Percentiles rank a stretch among this genome's conserved stretches.
Evolutionary conservation across 2,888 invertebrate genomes (phyloP).

Genomic region (Formica aserva): DNA sequence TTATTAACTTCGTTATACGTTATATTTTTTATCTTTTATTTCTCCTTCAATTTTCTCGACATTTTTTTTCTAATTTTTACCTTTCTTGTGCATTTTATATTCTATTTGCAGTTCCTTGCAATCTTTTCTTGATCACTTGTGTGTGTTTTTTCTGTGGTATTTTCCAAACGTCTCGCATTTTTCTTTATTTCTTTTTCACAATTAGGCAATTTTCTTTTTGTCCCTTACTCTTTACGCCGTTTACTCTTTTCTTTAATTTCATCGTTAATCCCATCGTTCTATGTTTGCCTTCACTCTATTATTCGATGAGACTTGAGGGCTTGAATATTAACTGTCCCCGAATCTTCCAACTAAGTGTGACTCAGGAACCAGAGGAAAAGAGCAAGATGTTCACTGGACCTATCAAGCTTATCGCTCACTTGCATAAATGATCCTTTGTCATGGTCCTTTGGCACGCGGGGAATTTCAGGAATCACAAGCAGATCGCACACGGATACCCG

Average conservation of each 20-base stretch:
- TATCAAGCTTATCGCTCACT: slow-evolving; percentile 24
- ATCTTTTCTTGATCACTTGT: background rate
- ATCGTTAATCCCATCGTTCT: slow-evolving; percentile 20
- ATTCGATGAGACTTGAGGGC: slow-evolving; percentile 63
- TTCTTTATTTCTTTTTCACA: background rate
- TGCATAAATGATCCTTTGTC: slow-evolving; percentile 60
- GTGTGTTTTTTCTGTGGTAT: background rate
- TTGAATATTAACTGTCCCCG: slow-evolving; percentile 76
- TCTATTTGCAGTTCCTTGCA: background rate
- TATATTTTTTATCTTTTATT: slow-evolving; percentile 26
- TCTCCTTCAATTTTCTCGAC: background rate
- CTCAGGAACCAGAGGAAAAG: slow-evolving; percentile 55
- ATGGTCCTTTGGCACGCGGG: slow-evolving; percentile 39
- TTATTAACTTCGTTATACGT: slow-evolving; percentile 10
- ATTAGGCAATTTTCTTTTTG: slow-evolving; percentile 12
- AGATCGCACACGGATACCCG: slow-evolving; percentile 11
- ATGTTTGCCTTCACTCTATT: slow-evolving; percentile 42
- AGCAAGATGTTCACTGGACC: slow-evolving; percentile 30
- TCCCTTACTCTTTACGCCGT: background rate
- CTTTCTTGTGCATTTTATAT: background rate
- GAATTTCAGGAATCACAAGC: slow-evolving; percentile 67
- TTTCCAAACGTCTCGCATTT: background rate
- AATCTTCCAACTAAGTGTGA: slow-evolving; percentile 64
- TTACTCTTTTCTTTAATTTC: slow-evolving; percentile 36
- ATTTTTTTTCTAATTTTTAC: slow-evolving; percentile 12